These are phyloP conservation scores for Priocnemis perturbator DNA, from an alignment of 2,888 invertebrate genomes.

Conservation along the genomic window DNA sequence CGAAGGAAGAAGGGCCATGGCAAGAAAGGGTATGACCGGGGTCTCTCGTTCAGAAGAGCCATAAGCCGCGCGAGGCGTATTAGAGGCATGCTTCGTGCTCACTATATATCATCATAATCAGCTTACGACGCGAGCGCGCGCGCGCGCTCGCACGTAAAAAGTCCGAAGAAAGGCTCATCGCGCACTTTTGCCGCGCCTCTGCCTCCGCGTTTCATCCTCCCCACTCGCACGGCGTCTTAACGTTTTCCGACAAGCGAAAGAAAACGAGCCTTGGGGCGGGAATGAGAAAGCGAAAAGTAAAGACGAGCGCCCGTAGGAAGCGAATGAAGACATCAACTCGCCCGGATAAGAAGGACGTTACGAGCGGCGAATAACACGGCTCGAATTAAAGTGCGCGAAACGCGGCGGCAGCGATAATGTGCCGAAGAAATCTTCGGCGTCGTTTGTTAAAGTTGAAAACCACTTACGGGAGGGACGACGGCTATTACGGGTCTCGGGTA, in stretches of 20 bases:
- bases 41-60: not conserved
- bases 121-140: slow-evolving; percentile 24
- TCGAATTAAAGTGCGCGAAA: slow-evolving; percentile 15
- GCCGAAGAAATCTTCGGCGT: not conserved
- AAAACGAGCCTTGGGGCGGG: not conserved
- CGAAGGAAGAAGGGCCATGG: not conserved
- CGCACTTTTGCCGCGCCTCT: slow-evolving; percentile 20
- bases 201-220: not conserved
- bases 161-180: slow-evolving; percentile 1
- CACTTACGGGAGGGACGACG: not conserved
- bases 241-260: slow-evolving; percentile 23
- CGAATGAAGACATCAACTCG: slow-evolving; percentile 42
- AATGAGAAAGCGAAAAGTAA: not conserved
- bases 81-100: slow-evolving; percentile 36
- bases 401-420: slow-evolving; percentile 4
- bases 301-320: slow-evolving; percentile 13
- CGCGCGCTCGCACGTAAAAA: slow-evolving; percentile 30
- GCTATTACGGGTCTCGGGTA: not conserved
- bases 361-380: slow-evolving; percentile 12
- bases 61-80: slow-evolving; percentile 19
- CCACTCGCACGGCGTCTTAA: not conserved
- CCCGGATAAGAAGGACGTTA: slow-evolving; percentile 31
- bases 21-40: slow-evolving; percentile 15
- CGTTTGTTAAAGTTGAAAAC: slow-evolving; percentile 25
- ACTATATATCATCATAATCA: slow-evolving; percentile 54